Base-by-base conservation (phyloP, 2,888 invertebrate species). In the Mayetiola destructor region DNA sequence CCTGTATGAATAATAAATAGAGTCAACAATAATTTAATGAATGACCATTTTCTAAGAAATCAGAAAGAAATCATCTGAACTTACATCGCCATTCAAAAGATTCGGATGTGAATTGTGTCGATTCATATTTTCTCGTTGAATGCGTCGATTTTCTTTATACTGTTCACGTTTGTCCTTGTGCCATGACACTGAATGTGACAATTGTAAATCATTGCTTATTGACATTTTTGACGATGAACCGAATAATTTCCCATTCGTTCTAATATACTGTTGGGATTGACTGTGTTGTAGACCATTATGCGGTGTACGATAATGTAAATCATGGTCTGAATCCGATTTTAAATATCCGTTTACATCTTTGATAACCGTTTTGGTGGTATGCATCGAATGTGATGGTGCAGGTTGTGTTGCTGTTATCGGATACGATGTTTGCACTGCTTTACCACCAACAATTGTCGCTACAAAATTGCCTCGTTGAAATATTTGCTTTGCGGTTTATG, bases 391-490 rank as follows among this genome's bases (percentile, higher is more conserved):
- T n/a, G n/a, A n/a, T 48, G 3, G 8, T n/a, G n/a, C n/a, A n/a
- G n/a, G n/a, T n/a, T n/a, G n/a, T 29, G 55, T 37, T 3, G 32
- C 14, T 12, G 30, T 56, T 30, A 40, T 52, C 21, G 4, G n/a
- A 32, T 56, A 8, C n/a, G n/a, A n/a, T 53, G 71, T 5, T 48
- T 27, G 48, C 2, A 71, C 69, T 35, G 72, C 69, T n/a, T 71
- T 72, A 36, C 71, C 72, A 10, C 69, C 80, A 0, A 86, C 81
- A 20, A 88, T 71, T 0, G 86, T 81, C 1, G 85, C 86, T 27
- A 87, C 83, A 65, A 86, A 87, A 30, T 85, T 84, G 0, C 87
- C 88, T 64, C 88, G 83, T 69, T 87, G 88, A 66, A 84, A 88
- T 53, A 87, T 81, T 66, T n/a, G n/a, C n/a, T n/a, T n/a, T 80